Evolutionary conservation across 2,888 invertebrate genomes (phyloP).

Genomic region (Plemyria rubiginata): DNA sequence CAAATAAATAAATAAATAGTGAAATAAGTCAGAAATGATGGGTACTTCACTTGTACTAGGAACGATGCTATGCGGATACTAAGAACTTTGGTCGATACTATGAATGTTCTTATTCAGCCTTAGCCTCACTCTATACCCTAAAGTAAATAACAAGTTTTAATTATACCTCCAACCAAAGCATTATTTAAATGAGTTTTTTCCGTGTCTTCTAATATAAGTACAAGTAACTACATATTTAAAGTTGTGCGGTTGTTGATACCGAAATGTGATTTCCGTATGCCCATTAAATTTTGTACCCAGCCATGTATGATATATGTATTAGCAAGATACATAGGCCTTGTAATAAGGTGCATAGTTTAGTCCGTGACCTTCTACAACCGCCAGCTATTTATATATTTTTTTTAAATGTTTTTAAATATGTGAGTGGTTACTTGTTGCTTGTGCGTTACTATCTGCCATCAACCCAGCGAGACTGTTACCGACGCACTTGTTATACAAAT

Average conservation of each 20-base stretch:
- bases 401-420: no score
- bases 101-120: no score
- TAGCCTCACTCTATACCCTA: not conserved
- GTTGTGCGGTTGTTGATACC: not conserved
- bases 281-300: not conserved
- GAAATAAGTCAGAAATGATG: no score
- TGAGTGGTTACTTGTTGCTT: slow-evolving; percentile 45
- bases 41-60: no score
- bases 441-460: slow-evolving; percentile 27
- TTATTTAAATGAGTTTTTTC: slow-evolving; percentile 1
- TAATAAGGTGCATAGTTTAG: slow-evolving; percentile 3
- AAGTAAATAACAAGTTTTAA: not conserved
- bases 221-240: not conserved
- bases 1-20: no score
- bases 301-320: not conserved
- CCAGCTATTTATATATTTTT: slow-evolving; percentile 27
- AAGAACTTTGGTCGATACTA: no score
- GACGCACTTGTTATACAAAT: not conserved
- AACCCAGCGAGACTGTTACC: slow-evolving; percentile 2
- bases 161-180: not conserved
- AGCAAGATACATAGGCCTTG: not conserved
- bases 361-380: slow-evolving; percentile 22
- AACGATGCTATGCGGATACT: no score
- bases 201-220: slow-evolving; percentile 4
- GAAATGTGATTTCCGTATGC: not conserved